These are phyloP conservation scores for Hippocampus comes DNA, from an alignment of 2,113 vertebrate species.

Conservation along the genomic window DNA sequence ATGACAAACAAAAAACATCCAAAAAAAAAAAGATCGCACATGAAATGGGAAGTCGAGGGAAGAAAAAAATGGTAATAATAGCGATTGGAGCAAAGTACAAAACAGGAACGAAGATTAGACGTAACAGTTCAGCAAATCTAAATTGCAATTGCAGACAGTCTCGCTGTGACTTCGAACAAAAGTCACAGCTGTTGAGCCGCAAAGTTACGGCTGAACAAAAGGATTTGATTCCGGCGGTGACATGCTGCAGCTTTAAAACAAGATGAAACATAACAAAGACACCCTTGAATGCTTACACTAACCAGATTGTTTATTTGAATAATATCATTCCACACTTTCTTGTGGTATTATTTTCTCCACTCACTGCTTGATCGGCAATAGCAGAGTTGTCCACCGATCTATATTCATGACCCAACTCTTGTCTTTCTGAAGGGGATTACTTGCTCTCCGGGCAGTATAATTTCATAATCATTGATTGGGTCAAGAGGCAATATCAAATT, in stretches of 20 bases:
- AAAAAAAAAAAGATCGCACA: neutral
- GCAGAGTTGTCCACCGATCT: constrained; percentile 39
- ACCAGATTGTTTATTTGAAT: neutral
- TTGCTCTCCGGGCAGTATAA: constrained; percentile 63
- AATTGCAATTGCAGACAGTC: neutral
- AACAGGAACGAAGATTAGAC: neutral
- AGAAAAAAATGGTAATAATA: neutral
- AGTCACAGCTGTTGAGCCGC: constrained; percentile 1
- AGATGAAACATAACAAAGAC: neutral
- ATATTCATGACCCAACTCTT: constrained; percentile 52
- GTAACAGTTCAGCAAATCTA: neutral
- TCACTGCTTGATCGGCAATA: constrained; percentile 30
- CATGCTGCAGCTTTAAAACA: neutral
- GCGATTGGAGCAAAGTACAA: neutral
- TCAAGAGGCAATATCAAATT: constrained; percentile 70
- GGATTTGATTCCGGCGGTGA: neutral
- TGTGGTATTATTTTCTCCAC: constrained; percentile 29
- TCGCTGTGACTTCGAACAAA: neutral
- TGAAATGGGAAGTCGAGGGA: neutral
- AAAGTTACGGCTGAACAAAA: neutral
- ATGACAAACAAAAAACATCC: neutral
- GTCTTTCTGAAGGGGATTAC: constrained; percentile 62
- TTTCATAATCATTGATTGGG: constrained; percentile 76
- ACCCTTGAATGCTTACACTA: too few relatives aligned
- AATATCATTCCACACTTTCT: constrained; percentile 1